Conservation (phyloP, 2,888 invertebrate species). For the Drosophila tanythrix region DNA sequence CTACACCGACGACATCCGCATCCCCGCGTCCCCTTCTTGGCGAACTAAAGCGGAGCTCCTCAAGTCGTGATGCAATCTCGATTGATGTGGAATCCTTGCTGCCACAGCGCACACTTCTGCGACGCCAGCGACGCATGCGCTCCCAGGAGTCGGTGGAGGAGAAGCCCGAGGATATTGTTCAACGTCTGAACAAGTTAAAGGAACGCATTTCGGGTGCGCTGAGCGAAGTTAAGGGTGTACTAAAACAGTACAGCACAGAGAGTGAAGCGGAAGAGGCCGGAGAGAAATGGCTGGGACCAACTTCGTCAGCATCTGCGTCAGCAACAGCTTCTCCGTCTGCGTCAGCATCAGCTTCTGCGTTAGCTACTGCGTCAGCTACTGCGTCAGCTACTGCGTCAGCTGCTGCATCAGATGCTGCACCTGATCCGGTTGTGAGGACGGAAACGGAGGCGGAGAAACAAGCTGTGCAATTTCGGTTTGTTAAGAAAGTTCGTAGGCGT, state of each 20-base stretch:
- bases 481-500: conserved; percentile 81
- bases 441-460: not conserved
- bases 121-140: conserved; percentile 79
- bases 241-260: conserved; percentile 83
- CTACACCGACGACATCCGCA: conserved; percentile 18
- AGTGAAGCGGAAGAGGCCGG: conserved; percentile 65
- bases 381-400: not conserved
- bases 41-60: conserved; percentile 54
- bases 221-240: conserved; percentile 83
- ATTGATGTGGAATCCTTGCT: conserved; percentile 63
- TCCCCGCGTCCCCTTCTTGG: conserved; percentile 52
- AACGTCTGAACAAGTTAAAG: conserved; percentile 81
- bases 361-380: not conserved
- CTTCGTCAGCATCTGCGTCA: not conserved
- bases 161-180: conserved; percentile 80
- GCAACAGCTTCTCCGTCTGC: conserved; percentile 6
- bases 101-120: conserved; percentile 75
- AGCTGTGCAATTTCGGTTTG: conserved; percentile 81
- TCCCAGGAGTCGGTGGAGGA: conserved; percentile 70
- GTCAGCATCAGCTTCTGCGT: not conserved
- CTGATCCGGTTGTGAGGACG: not conserved
- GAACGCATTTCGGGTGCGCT: conserved; percentile 83
- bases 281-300: conserved; percentile 44
- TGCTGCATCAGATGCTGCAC: conserved; percentile 1
- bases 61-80: conserved; percentile 55